Percentiles rank a stretch among this genome's conserved stretches.
Evolutionary conservation across 2,888 invertebrate genomes (phyloP).

Genomic region (Scaeva pyrastri): DNA sequence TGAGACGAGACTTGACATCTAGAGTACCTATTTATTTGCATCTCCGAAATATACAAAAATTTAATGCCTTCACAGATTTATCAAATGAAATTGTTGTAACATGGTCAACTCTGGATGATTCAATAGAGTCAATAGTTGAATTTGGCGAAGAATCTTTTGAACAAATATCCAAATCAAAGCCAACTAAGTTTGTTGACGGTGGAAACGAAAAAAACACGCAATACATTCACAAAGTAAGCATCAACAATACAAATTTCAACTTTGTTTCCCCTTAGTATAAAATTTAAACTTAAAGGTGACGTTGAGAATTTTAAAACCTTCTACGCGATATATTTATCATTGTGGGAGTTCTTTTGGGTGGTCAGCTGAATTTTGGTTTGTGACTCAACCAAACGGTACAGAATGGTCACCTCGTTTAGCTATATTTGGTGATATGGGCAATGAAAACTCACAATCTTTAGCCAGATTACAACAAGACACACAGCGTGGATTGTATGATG

Average conservation of each 20-base stretch:
- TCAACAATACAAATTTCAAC: constrained; percentile 74
- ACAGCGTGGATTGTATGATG: constrained; percentile 91
- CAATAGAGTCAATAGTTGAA: constrained; percentile 88
- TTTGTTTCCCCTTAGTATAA: neutral
- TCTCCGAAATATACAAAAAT: neutral
- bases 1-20: too few relatives aligned
- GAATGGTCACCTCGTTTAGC: constrained; percentile 93
- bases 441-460: constrained; percentile 93
- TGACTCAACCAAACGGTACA: constrained; percentile 87
- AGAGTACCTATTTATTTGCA: too few relatives aligned
- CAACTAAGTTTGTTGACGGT: constrained; percentile 89
- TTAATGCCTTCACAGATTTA: constrained; percentile 85
- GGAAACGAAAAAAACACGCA: constrained; percentile 87
- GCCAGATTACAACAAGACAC: constrained; percentile 93
- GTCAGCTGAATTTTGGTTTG: constrained; percentile 92
- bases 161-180: constrained; percentile 85
- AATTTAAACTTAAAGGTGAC: constrained; percentile 79
- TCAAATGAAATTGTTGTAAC: constrained; percentile 90
- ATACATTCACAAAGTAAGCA: constrained; percentile 90
- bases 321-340: constrained; percentile 90
- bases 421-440: constrained; percentile 97
- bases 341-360: constrained; percentile 92
- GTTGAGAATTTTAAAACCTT: constrained; percentile 86
- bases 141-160: constrained; percentile 88
- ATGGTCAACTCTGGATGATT: constrained; percentile 91